Evolutionary conservation across 2,797 vertebrate species (phyloP).

Genomic region (Pangasius krempfi): DNA sequence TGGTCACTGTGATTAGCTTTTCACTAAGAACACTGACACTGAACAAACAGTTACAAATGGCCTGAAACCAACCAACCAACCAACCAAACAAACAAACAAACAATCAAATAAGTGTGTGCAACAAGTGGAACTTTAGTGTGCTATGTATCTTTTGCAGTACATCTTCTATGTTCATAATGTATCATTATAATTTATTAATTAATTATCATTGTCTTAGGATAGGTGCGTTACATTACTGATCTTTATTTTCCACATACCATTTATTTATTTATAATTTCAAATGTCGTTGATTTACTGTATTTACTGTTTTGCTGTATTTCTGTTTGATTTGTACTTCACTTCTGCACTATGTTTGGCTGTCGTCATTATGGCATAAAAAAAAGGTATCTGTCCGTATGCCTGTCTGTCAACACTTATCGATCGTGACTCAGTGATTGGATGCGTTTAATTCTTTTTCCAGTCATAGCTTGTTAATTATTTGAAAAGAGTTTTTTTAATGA

Average conservation of each 20-base stretch:
- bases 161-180: too few species aligned
- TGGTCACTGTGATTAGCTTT: conserved; percentile 74
- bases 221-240: not conserved
- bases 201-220: not conserved
- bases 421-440: not conserved
- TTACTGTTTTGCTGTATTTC: not conserved
- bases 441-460: not conserved
- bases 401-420: not conserved
- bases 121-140: not conserved
- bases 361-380: not conserved
- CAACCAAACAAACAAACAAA: not conserved
- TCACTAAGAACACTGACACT: conserved; percentile 73
- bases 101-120: not conserved
- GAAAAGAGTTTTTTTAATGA: not conserved
- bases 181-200: not conserved
- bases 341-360: not conserved
- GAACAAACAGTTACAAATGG: conserved; percentile 66
- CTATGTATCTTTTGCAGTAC: not conserved
- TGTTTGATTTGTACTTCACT: not conserved
- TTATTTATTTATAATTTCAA: not conserved
- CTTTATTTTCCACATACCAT: not conserved
- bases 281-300: not conserved
- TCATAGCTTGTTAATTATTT: not conserved
- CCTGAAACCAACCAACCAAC: not conserved
- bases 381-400: not conserved